phyloP scores from a whole-genome alignment of 2,113 vertebrate genomes.

The Alouatta palliata region DNA sequence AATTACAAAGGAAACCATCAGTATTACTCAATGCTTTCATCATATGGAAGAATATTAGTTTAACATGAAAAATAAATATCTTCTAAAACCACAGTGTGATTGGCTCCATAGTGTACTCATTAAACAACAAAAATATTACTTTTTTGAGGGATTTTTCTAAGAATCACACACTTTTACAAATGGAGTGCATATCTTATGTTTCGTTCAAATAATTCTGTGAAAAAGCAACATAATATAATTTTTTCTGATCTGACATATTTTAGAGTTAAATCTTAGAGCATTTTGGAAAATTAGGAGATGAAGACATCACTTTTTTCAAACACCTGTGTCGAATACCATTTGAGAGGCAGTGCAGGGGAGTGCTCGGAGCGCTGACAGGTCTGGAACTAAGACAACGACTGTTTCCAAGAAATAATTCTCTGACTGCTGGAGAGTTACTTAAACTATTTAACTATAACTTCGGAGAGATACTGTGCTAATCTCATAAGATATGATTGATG shows the following conservation, averaged over 20 bases:
- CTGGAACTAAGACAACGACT: background rate
- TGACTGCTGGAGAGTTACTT: background rate
- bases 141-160: too few species aligned
- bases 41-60: too few species aligned
- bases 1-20: background rate
- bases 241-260: too few species aligned
- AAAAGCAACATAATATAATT: too few species aligned
- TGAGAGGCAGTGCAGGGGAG: background rate
- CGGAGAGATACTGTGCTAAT: background rate
- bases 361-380: background rate
- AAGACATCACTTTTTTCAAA: background rate
- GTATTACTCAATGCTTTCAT: background rate
- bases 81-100: too few species aligned
- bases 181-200: too few species aligned
- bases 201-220: too few species aligned
- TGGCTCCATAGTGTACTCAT: too few species aligned
- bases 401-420: background rate
- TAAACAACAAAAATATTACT: too few species aligned
- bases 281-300: background rate
- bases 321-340: fast-evolving
- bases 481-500: background rate
- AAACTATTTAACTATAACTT: background rate
- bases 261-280: too few species aligned
- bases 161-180: too few species aligned
- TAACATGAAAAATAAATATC: too few species aligned